Evolutionary conservation across 2,888 invertebrate genomes (phyloP).

Genomic region (Platycheirus albimanus): DNA sequence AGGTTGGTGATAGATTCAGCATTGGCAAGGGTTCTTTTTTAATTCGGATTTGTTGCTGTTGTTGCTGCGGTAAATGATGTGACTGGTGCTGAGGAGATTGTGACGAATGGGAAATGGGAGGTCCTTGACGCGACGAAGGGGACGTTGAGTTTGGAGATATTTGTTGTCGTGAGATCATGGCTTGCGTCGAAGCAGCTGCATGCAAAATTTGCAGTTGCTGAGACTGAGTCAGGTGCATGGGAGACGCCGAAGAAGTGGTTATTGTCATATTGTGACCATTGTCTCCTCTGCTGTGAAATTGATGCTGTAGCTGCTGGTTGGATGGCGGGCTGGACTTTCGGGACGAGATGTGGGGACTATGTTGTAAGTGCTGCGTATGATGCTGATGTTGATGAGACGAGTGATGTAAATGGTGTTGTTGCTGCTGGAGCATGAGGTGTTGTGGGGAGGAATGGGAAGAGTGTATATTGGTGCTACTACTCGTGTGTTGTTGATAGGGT

Average conservation of each 20-base stretch:
- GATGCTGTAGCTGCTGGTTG: conserved; percentile 59
- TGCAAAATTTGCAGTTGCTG: conserved; percentile 81
- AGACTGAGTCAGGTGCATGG: conserved; percentile 81
- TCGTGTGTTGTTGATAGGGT: conserved; percentile 77
- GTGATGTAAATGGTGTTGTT: conserved; percentile 79
- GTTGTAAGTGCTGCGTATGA: conserved; percentile 78
- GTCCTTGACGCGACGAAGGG: conserved; percentile 76
- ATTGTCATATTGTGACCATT: conserved; percentile 71
- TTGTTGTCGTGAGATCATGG: conserved; percentile 78
- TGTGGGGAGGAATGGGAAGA: conserved; percentile 58
- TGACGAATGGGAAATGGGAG: conserved; percentile 75
- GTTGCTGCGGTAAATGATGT: conserved; percentile 77
- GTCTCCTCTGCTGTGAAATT: conserved; percentile 73
- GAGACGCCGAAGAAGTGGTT: conserved; percentile 75
- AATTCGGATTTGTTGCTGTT: conserved; percentile 80
- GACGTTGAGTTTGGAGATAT: conserved; percentile 79
- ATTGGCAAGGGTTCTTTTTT: conserved; percentile 80
- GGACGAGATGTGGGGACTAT: conserved; percentile 76
- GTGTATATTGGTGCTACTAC: conserved; percentile 76
- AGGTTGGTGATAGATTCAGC: conserved; percentile 75
- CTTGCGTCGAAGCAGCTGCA: conserved; percentile 79
- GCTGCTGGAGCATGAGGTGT: conserved; percentile 77
- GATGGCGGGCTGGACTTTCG: conserved; percentile 75
- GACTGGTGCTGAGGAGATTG: conserved; percentile 80
- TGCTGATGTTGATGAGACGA: conserved; percentile 80